Base-by-base conservation (phyloP, 2,888 invertebrate genomes). In the Cantharis flavilabris region DNA sequence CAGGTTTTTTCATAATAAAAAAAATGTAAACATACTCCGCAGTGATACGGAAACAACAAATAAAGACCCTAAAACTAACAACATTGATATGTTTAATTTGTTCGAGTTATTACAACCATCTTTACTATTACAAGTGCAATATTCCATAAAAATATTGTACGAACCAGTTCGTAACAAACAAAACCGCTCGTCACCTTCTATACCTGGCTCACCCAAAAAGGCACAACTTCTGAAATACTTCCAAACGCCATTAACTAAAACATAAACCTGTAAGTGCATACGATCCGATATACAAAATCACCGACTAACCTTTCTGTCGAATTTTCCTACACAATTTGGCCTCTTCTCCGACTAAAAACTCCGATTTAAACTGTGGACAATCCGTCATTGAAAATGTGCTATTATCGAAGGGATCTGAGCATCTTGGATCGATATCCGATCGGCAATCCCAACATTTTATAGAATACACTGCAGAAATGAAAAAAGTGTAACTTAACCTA, bases 361-460 rank as follows among this genome's bases (percentile, higher is more conserved):
- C 20, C 2, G 78, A 78, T 28, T 76, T 70, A 9, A 76, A 65
- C 18, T 70, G 72, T 4, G 75, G 75, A 65, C 79, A 79, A 86
- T 97, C 96, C 0, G 94, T 94, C 71, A 97, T 96, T 0, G 96
- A 95, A 76, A 96, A 92, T 0, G 97, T 95, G 30, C 92, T 92
- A 85, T 97, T 97, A 87, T 97, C 97, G 84, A 97, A 97, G 0
- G 97, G 97, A 89, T 97, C 97, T 0, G 94, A 93, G 86, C 97
- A 97, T 89, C 96, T 95, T 1, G 96, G 95, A 88, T 97, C 97
- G 75, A 92, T 93, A 85, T 95, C 95, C 0, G 97, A 97, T 80
- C 96, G 93, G 85, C 97, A 97, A 72, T 94, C 94, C 97, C 97
- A 97, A 85, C 97, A 97, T 90, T 97, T 97, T 70, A 95, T 94